Conservation (phyloP, 2,888 invertebrate genomes). For the Andrena chrysosceles region DNA sequence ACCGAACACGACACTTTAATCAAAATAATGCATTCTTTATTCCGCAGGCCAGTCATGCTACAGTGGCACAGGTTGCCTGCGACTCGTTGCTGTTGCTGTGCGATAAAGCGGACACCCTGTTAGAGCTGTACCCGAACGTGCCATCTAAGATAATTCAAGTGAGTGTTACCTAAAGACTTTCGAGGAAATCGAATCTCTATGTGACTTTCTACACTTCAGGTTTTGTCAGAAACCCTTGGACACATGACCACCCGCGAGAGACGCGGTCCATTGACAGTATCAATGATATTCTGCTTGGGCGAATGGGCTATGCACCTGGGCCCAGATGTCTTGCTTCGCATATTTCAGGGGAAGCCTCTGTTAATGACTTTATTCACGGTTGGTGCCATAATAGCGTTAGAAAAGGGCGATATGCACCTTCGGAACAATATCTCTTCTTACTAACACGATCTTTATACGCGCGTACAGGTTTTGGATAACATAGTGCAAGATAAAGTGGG, state of each 20-base stretch:
- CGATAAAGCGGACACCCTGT: conserved; percentile 91
- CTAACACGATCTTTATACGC: neutral
- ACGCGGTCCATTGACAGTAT: conserved; percentile 89
- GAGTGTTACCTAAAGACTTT: conserved; percentile 41
- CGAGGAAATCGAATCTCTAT: neutral
- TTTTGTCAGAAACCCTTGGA: conserved; percentile 86
- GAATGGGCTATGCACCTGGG: conserved; percentile 97
- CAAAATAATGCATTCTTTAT: conserved; percentile 1
- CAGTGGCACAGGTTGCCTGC: conserved; percentile 93
- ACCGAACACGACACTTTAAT: neutral
- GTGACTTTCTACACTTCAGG: conserved; percentile 74
- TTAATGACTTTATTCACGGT: conserved; percentile 92
- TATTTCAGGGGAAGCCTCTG: conserved; percentile 86
- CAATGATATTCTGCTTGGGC: conserved; percentile 94
- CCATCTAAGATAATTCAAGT: conserved; percentile 88
- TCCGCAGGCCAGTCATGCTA: conserved; percentile 83
- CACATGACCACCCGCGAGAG: conserved; percentile 85
- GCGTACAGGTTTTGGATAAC: conserved; percentile 80
- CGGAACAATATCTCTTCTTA: neutral
- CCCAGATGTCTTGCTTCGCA: conserved; percentile 87
- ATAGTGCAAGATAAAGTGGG: conserved; percentile 81
- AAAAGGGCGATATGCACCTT: neutral
- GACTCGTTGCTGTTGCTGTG: conserved; percentile 92
- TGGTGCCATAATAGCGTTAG: conserved; percentile 56
- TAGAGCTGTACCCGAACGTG: conserved; percentile 90